Base-by-base conservation (phyloP, 2,113 vertebrate genomes). In the Tragelaphus scriptus region DNA sequence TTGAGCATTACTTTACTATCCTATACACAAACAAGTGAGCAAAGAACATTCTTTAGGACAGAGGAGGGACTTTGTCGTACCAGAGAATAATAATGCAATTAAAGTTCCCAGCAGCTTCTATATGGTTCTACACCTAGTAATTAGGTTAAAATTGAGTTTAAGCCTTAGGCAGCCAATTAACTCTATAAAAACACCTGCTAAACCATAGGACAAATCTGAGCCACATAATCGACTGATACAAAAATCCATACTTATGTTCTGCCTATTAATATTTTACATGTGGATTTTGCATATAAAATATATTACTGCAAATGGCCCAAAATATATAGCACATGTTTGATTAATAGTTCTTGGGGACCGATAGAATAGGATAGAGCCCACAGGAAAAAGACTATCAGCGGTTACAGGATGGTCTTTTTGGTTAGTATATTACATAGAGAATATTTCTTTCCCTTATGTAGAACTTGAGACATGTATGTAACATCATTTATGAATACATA, bases 161-260 rank as follows among this genome's bases (percentile, higher is more conserved):
- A 97, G 77, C 55, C 85, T 82, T 82, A 49, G 56, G 81, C 96
- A 93, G 90, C 90, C 88, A 97, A 92, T 97, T 95, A 97, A 90
- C n/a, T 93, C 44, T 87, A 91, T 58, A 97, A 92, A 95, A 95
- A 96, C 36, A 96, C 77, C 88, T 5, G 53, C 40, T 92, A 65
- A 96, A 90, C 68, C 85, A 96, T 68, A 88, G 30, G 85, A 92
- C 47, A 97, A 95, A 95, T 95, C 68, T 96, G 75, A 92, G 88
- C 15, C 44, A 92, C 36, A 85, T 88, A 90, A 94, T 51, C 65
- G 96, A 97, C 84, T 81, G 36, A 65, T 55, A 85, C 85, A 95
- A 96, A 98, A 90, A 87, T 96, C 40, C 87, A 5, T 80, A 93
- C 90, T 95, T 96, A 85, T 94, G 49, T 95, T 92, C 90, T 88